Evolutionary conservation across 2,113 vertebrate genomes (phyloP), one percentile per base, ranked within the genome.

Genomic region (Trematocara zebra): DNA sequence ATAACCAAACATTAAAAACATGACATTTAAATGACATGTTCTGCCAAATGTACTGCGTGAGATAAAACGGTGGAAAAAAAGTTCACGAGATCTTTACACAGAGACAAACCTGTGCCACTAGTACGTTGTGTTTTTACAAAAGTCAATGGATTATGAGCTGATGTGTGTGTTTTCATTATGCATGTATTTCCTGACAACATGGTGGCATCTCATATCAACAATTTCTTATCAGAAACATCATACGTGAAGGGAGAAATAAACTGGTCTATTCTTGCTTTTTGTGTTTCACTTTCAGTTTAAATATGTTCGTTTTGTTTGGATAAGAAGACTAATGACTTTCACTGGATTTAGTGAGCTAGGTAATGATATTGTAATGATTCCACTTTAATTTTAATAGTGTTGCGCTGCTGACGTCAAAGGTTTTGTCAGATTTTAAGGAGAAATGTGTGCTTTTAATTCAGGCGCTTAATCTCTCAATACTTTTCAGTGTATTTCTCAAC

Each of bases 391-490:
- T 44, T 85, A 80, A 79, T 80, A 51, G 31, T 53, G 80, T 52
- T 82, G 47, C 0, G 3, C 69, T 64, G 64, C 67, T 91, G 90
- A 85, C 35, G 20, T 89, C 85, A 91, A 88, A 76, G 33, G 26
- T 86, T 64, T 87, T 67, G 89, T 86, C 40, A 6, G 86, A 90
- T 86, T 78, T 87, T 78, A 74, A 80, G 59, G 37, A 51, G 49
- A 67, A 87, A 84, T 80, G 69, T 83, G 57, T 44, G 33, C 67
- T 72, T 72, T 23, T 72, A 44, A 72, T 72, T 72, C 40, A 44
- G 40, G 40, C 2, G 1, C 51, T 56, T 53, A 35, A 26, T 40
- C 56, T 87, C 23, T 78, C 35, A 53, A 4, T 56, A 20, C 8
- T 81, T 42, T 78, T n/a, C 8, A 51, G 11, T 51, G 23, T 61